Conservation (phyloP, 2,888 invertebrate species). For the Nomada ruficornis region DNA sequence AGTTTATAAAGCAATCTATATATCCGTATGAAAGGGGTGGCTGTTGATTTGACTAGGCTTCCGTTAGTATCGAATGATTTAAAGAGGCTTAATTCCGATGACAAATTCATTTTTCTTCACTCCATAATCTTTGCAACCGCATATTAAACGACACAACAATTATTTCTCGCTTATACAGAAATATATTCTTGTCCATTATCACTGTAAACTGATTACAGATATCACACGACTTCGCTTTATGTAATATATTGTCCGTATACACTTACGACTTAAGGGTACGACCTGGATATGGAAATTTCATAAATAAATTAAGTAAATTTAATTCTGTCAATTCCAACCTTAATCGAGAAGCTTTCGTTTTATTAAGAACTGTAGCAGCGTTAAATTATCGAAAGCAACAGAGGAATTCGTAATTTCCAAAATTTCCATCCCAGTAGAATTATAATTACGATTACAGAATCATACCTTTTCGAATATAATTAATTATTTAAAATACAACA, state of each 20-base stretch:
- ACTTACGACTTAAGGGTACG: constrained; percentile 49
- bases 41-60: not conserved
- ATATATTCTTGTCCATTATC: constrained; percentile 30
- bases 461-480: not conserved
- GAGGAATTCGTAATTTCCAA: not conserved
- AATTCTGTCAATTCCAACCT: not conserved
- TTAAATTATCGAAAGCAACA: not conserved
- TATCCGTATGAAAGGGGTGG: not conserved
- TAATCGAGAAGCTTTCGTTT: not conserved
- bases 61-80: not conserved
- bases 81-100: not conserved
- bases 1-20: constrained; percentile 25
- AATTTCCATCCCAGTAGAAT: not conserved
- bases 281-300: constrained; percentile 6
- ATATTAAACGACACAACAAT: not conserved
- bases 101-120: not conserved
- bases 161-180: constrained; percentile 28
- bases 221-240: constrained; percentile 30
- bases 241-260: constrained; percentile 66
- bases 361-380: too few species aligned
- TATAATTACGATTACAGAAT: constrained; percentile 3
- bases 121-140: too few species aligned
- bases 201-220: constrained; percentile 26
- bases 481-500: constrained; percentile 11
- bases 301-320: not conserved